Evolutionary conservation across 2,113 vertebrate species (phyloP).

Genomic region (Zosterops borbonicus): DNA sequence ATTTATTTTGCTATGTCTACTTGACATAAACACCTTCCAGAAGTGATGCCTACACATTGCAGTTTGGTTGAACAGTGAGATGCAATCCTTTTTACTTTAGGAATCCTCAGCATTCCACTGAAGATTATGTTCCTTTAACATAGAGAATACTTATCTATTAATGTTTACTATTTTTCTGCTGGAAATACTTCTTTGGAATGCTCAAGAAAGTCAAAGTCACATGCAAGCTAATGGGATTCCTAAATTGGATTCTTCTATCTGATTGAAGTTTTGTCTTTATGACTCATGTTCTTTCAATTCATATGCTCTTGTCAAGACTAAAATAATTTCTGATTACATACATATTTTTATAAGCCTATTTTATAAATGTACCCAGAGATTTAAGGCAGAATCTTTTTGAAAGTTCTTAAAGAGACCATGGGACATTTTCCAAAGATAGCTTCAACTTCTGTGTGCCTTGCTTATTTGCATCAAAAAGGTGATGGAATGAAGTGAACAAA

Average conservation of each 20-base stretch:
- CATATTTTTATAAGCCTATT: background rate
- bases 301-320: background rate
- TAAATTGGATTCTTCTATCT: background rate
- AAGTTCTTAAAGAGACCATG: background rate
- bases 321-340: background rate
- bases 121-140: background rate
- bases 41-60: background rate
- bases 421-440: background rate
- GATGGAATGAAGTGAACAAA: background rate
- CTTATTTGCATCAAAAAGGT: background rate
- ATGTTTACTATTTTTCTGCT: slow-evolving; percentile 28
- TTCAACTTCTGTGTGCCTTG: background rate
- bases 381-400: background rate
- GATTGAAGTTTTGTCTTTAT: background rate
- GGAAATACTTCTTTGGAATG: slow-evolving; percentile 7
- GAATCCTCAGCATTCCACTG: background rate
- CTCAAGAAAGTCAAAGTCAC: background rate
- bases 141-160: background rate
- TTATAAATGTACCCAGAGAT: background rate
- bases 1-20: background rate
- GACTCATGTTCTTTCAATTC: background rate
- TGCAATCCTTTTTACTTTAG: slow-evolving; percentile 3
- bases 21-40: background rate
- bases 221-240: background rate
- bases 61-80: background rate